Evolutionary conservation across 2,888 invertebrate genomes (phyloP), one percentile per base, ranked within the genome.

Genomic region (Eudemis profundana): DNA sequence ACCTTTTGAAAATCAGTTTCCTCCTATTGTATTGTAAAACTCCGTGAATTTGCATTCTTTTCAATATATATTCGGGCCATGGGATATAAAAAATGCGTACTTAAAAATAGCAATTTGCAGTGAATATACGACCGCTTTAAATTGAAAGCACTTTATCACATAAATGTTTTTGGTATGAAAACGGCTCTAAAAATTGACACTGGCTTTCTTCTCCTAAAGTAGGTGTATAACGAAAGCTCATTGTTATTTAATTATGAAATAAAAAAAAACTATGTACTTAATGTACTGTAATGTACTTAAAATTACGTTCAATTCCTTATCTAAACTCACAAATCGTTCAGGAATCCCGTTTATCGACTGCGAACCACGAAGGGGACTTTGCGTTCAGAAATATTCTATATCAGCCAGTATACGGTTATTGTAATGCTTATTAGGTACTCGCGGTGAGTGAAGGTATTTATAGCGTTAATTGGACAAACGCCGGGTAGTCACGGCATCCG

Each of bases 351-450:
- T 49, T 40, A 56, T 56, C 38, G 53, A 44, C 27, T 49, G 54
- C 53, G 23, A 53, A 47, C 54, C 54, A 57, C 49, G 57, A 60
- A 85, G 78, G 68, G 77, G 69, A 69, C 74, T 79, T 87, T 74
- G 86, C 88, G 88, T 88, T 89, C 76, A 83, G 85, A 89, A 89
- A 85, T 86, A 89, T 86, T 89, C 84, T 90, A 86, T 86, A 90
- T 88, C 89, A 87, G 78, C 80, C 81, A 76, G 81, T 85, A 85
- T 87, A 89, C 85, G 84, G 83, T 88, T 87, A 89, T 86, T 82
- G 84, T 86, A 84, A 85, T 85, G 82, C 80, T 80, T 84, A 84
- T 83, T 82, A 83, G 63, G 63, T 63, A 63, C 82, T 70, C 65
- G 72, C 68, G 76, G 79, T 80, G 82, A 85, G 84, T 86, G 79